Base-by-base conservation (phyloP, 1,140 invertebrate genomes). In the Temnothorax nylanderi region DNA sequence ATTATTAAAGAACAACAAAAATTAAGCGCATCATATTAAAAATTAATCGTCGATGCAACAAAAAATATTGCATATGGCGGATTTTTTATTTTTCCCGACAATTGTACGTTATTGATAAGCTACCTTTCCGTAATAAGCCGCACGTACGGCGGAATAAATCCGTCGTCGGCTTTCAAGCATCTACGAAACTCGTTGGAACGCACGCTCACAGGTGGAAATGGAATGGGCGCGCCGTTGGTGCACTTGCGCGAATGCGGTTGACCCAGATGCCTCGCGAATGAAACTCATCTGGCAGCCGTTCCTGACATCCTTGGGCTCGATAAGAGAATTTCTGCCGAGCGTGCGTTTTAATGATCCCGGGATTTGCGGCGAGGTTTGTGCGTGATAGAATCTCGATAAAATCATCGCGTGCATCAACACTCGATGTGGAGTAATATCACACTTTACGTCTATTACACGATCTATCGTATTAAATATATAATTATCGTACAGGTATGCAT, bases 211-310 rank as follows among this genome's bases (percentile, higher is more conserved):
- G 89, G 89, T 90, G 88, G 88, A 81, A 84, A 84, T 65, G 77
- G 72, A 87, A 89, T 88, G 86, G 90, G 86, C 56, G 88, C 88
- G 90, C 84, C 90, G 78, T 56, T 8, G 77, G 58, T 90, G 85
- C 85, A 91, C 86, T 89, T 88, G 90, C 80, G 77, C 89, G 86
- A 82, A 76, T 85, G 65, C 65, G 85, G 65, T 77, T 92, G 92
- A 92, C 92, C 91, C 89, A 92, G 84, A 92, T 92, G 87, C 87
- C 85, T 91, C 90, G 78, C 90, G 88, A 92, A 90, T 91, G 77
- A 92, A 90, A 92, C 88, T 80, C 89, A 88, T 92, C 72, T 75
- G 78, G 89, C 85, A 77, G 82, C 89, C 84, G 74, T 91, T 88
- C 91, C 90, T 85, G 90, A 91, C 86, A 90, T 91, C 91, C 92